Evolutionary conservation across 2,113 vertebrate species (phyloP).

Genomic region (Coryphaenoides rupestris): DNA sequence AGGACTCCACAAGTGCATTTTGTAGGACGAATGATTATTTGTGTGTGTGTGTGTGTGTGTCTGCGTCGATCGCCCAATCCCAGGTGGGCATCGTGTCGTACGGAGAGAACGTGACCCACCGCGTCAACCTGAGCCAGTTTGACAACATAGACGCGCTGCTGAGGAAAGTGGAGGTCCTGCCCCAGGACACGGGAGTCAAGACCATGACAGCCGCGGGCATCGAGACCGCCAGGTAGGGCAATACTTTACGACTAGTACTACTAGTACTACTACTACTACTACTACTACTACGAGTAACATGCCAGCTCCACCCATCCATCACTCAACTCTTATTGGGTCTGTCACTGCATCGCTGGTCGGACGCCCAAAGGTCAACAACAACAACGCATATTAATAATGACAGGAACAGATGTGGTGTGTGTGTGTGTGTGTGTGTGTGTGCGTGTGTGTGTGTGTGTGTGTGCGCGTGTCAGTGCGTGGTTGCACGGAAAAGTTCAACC

Average conservation of each 20-base stretch:
- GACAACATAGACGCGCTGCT: slow-evolving; percentile 76
- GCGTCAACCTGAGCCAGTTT: slow-evolving; percentile 88
- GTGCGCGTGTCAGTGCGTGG: too few relatives aligned
- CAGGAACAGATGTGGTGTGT: too few relatives aligned
- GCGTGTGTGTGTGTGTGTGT: too few relatives aligned
- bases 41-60: slow-evolving; percentile 11
- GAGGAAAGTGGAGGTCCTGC: slow-evolving; percentile 69
- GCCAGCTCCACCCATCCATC: neutral
- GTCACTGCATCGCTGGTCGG: too few relatives aligned
- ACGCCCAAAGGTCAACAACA: too few relatives aligned
- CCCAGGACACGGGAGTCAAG: slow-evolving; percentile 79
- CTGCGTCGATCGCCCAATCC: neutral
- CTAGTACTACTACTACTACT: too few relatives aligned
- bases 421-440: too few relatives aligned
- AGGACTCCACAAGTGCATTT: neutral
- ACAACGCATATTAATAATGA: too few relatives aligned
- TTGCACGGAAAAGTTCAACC: too few relatives aligned
- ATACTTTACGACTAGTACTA: too few relatives aligned
- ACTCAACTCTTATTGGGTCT: neutral
- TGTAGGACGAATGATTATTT: slow-evolving; percentile 4
- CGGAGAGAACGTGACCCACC: slow-evolving; percentile 83
- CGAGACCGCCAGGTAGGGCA: slow-evolving; percentile 84
- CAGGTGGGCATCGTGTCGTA: slow-evolving; percentile 97
- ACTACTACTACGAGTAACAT: too few relatives aligned
- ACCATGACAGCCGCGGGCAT: slow-evolving; percentile 92